Evolutionary conservation across 2,113 vertebrate genomes (phyloP), one percentile per base, ranked within the genome.

Genomic region (Tachuris rubrigastra): DNA sequence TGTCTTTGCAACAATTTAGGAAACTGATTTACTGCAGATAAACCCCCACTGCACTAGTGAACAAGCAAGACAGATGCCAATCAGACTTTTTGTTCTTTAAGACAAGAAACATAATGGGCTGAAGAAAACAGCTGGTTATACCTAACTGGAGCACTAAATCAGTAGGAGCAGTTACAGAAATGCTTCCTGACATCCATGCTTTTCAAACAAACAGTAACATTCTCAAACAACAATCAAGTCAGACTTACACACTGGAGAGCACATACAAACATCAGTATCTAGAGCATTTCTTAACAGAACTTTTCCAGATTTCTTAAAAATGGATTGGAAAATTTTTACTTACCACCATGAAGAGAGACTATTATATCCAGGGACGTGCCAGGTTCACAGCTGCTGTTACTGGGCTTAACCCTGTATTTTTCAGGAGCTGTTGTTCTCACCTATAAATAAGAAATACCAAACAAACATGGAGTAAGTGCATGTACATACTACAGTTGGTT

Each of bases 361-460:
- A 99, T 91, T 73, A 99, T 99, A 59, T 99, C 99, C 33, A 99
- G 73, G 0, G 98, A 99, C 14, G 98, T 98, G 27, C 99, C 99
- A 9, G 99, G 98, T 63, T 99, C 99, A 96, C 99, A 99, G 96
- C 98, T 98, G 97, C 98, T 99, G 95, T 99, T 99, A 89, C 99
- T 99, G 55, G 99, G 99, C 95, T 99, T 99, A 85, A 99, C 99
- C 79, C 99, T 97, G 97, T 99, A 99, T 94, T 99, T 99, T 95
- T 99, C 99, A 31, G 99, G 99, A 39, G 99, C 99, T 25, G 99
- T 99, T 84, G 99, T 99, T 96, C 99, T 98, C 28, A 99, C 99
- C 99, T 99, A 96, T 59, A 49, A 41, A 95, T 11, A 85, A 85
- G 94, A 56, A 86, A 76, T 15, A 69, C 7, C 39, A 73, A 90